phyloP scores from a whole-genome alignment of 2,888 invertebrate genomes.

The Halocaridina rubra region DNA sequence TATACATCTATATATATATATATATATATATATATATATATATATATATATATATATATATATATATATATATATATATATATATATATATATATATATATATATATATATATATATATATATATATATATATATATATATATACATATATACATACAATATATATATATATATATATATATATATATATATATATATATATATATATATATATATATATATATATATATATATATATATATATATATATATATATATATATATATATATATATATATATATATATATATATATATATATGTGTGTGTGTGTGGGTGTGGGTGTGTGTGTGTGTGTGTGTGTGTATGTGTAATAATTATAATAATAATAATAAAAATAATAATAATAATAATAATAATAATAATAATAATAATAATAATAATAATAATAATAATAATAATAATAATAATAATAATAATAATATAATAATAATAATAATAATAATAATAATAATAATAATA shows the following conservation, averaged over 20 bases:
- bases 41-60: not conserved
- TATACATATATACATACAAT: not conserved
- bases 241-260: slow-evolving; percentile 8
- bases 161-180: slow-evolving; percentile 1
- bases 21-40: not conserved
- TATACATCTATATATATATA: not conserved
- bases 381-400: not conserved
- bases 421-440: too few species aligned
- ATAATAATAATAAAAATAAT: not conserved
- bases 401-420: too few species aligned
- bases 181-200: slow-evolving; percentile 8
- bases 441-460: too few species aligned
- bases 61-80: slow-evolving; percentile 5
- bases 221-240: slow-evolving; percentile 8
- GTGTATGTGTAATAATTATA: not conserved
- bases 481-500: too few species aligned
- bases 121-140: slow-evolving; percentile 8
- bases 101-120: slow-evolving; percentile 8
- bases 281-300: not conserved
- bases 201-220: slow-evolving; percentile 8
- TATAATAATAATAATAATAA: too few species aligned
- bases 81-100: slow-evolving; percentile 8
- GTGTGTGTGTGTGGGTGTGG: not conserved
- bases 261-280: slow-evolving; percentile 1
- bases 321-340: not conserved